Base-by-base conservation (phyloP, 2,888 invertebrate species). In the Eustalomyia histrio region DNA sequence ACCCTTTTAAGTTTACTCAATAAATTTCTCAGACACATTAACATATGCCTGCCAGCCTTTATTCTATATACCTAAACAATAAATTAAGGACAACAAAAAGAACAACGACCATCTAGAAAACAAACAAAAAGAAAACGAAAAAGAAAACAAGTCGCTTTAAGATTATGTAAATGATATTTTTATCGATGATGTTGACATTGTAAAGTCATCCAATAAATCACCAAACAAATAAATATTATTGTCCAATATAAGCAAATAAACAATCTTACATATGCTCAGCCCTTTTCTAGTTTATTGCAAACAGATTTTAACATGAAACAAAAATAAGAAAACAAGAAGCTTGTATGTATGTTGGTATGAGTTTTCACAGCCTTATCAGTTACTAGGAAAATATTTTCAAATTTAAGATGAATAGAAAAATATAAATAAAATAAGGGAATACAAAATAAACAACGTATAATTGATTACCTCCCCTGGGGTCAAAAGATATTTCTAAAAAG, bases 181-280 rank as follows among this genome's bases (percentile, higher is more conserved):
- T 71, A 75, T 75, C 71, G 75, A 79, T 71, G 60, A 73, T 73
- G 73, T 80, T 80, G 76, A 73, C 63, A 69, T 68, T 76, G 17
- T 18, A 73, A 80, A 65, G 50, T 72, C 68, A 63, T 76, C 57
- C 71, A 76, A 80, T 71, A 76, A 80, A 76, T 76, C 73, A 80
- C 63, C 57, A 64, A 76, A 58, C 64, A 72, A 80, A 76, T 71
- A 76, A 76, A 79, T 55, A 71, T 50, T 53, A 39, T 72, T 72
- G 67, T 67, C 71, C 47, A 57, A 67, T 12, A 69, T 63, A 17
- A 52, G 52, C 61, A 71, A 75, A 60, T 64, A 65, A 61, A 64
- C 69, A 75, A 64, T 43, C n/a, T 43, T 24, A 29, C 18, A 39
- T 60, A 3, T 39, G 18, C 67, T n/a, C 35, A 72, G 47, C 57